These are phyloP conservation scores for Tachina lurida DNA, from an alignment of 2,888 invertebrate genomes.

Conservation along the genomic window DNA sequence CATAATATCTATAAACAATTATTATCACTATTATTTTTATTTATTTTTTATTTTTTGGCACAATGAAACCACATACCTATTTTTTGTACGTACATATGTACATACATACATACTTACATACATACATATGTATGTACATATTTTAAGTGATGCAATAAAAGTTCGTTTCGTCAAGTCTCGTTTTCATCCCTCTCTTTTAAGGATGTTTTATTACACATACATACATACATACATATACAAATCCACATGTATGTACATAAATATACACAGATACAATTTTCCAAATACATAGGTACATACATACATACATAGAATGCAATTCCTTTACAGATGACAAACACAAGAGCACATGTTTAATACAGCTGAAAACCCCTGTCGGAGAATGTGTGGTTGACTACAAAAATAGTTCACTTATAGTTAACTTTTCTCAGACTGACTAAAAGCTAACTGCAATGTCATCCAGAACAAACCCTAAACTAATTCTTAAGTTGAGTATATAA, in stretches of 20 bases:
- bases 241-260: no score
- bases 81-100: background rate
- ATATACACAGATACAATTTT: slow-evolving; percentile 30
- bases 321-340: slow-evolving; percentile 40
- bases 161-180: slow-evolving; percentile 47
- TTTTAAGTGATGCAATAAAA: slow-evolving; percentile 56
- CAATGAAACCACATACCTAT: background rate
- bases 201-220: slow-evolving; percentile 15
- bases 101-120: no score
- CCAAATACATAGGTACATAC: no score
- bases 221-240: background rate
- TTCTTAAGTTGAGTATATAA: no score
- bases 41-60: background rate
- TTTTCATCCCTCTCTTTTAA: slow-evolving; percentile 52
- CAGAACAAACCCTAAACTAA: no score
- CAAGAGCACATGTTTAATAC: slow-evolving; percentile 53
- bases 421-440: no score
- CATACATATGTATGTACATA: background rate
- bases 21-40: background rate
- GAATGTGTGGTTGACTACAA: no score
- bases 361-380: no score
- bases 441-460: no score
- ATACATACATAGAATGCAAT: slow-evolving; percentile 14
- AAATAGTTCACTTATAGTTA: no score
- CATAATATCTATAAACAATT: background rate